Evolutionary conservation across 2,797 vertebrate species (phyloP).

Genomic region (Chanos chanos): DNA sequence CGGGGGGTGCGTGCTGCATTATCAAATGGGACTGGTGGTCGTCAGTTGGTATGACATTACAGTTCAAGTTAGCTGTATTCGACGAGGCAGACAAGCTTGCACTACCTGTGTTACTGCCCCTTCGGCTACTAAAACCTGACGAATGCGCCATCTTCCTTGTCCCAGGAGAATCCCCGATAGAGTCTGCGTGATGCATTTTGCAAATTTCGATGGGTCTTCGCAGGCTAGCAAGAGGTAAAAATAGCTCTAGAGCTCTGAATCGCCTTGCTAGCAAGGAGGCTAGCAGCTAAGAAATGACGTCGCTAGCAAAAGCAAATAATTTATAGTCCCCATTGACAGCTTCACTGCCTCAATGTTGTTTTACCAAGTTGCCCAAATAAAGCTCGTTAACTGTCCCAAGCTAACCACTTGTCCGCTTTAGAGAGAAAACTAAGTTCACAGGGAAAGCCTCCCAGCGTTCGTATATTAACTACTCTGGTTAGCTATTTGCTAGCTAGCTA

Average conservation of each 20-base stretch:
- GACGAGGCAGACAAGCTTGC: slow-evolving; percentile 69
- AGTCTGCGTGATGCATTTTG: slow-evolving; percentile 91
- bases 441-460: neutral
- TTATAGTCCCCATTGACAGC: slow-evolving; percentile 14
- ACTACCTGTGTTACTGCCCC: slow-evolving; percentile 73
- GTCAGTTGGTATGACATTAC: slow-evolving; percentile 58
- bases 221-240: slow-evolving; percentile 2
- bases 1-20: slow-evolving; percentile 64
- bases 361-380: neutral
- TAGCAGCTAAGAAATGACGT: slow-evolving; percentile 30
- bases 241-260: neutral
- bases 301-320: neutral
- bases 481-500: neutral
- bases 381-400: too few relatives aligned
- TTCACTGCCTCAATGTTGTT: neutral
- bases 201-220: slow-evolving; percentile 18
- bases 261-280: slow-evolving; percentile 41
- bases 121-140: slow-evolving; percentile 70
- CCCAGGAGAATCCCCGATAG: slow-evolving; percentile 74
- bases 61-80: slow-evolving; percentile 61
- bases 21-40: slow-evolving; percentile 73
- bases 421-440: too few relatives aligned
- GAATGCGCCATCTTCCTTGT: slow-evolving; percentile 85
- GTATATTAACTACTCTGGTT: neutral
- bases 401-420: neutral